Conservation (phyloP, 1,140 invertebrate species). For the Lepidurus packardi region DNA sequence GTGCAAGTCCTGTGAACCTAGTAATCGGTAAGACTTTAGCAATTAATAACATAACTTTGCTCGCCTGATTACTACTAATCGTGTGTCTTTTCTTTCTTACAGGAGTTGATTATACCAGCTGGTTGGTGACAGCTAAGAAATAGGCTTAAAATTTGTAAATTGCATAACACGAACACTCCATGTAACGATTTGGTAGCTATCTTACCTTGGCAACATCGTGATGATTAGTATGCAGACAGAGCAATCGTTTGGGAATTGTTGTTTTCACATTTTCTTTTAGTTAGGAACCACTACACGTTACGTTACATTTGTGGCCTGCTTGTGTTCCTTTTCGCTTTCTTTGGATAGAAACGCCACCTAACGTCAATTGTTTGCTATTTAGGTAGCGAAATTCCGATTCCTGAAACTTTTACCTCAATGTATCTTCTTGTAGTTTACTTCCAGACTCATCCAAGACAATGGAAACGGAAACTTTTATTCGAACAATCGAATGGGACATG, state of each 20-base stretch:
- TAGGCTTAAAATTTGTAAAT: no score
- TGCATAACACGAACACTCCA: no score
- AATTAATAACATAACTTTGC: no score
- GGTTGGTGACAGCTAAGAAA: no score
- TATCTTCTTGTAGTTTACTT: not conserved
- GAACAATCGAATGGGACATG: conserved; percentile 97
- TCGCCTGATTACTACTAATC: no score
- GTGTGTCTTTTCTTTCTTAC: no score
- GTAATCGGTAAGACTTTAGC: no score
- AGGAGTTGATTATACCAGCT: no score
- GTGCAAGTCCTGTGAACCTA: no score
- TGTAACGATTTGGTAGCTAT: not conserved
- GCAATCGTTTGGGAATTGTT: not conserved
- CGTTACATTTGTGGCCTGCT: not conserved
- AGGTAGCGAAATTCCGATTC: not conserved
- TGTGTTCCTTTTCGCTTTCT: not conserved
- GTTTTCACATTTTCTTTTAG: not conserved
- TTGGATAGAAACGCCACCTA: not conserved
- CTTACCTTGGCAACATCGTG: not conserved
- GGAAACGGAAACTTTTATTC: conserved; percentile 48
- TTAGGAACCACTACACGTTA: not conserved
- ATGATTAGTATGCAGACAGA: conserved; percentile 2
- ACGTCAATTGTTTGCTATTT: not conserved
- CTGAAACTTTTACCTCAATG: not conserved
- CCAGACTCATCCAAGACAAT: not conserved